phyloP scores from a whole-genome alignment of 2,113 vertebrate genomes.

The Podarcis cretensis region DNA sequence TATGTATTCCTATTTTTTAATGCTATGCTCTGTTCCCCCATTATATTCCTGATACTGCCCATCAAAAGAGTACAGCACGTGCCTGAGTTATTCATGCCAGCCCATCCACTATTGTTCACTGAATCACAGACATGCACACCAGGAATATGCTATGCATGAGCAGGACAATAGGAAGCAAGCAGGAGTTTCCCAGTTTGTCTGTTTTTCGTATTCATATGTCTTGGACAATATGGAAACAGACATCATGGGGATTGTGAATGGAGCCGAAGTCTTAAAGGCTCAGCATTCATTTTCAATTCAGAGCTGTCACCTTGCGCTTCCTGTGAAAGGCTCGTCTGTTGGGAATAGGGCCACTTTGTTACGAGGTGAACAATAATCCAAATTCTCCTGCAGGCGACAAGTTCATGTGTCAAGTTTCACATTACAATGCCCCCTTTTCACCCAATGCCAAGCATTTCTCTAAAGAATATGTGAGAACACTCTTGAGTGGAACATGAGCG shows the following conservation, averaged over 20 bases:
- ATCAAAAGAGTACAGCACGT: neutral
- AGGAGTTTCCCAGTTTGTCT: neutral
- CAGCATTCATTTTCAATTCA: slow-evolving; percentile 2
- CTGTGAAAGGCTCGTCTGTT: neutral
- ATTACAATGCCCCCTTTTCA: neutral
- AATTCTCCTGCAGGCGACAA: neutral
- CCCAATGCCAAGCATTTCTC: neutral
- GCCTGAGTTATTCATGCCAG: neutral
- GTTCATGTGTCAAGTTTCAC: neutral
- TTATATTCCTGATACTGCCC: neutral
- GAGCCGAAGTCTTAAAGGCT: neutral
- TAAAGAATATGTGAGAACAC: neutral
- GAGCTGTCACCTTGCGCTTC: neutral
- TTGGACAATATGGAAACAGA: neutral
- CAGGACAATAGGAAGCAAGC: neutral
- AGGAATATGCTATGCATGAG: neutral
- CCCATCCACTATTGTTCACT: neutral
- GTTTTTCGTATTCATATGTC: neutral
- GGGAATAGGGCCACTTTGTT: neutral
- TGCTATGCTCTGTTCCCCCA: neutral
- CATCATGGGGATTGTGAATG: neutral
- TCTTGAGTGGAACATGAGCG: neutral
- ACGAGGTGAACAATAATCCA: slow-evolving; percentile 1
- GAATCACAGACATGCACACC: neutral
- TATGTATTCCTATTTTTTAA: neutral